These are phyloP conservation scores for Heliconius eleuchia DNA, from an alignment of 1,140 invertebrate genomes.

Conservation along the genomic window DNA sequence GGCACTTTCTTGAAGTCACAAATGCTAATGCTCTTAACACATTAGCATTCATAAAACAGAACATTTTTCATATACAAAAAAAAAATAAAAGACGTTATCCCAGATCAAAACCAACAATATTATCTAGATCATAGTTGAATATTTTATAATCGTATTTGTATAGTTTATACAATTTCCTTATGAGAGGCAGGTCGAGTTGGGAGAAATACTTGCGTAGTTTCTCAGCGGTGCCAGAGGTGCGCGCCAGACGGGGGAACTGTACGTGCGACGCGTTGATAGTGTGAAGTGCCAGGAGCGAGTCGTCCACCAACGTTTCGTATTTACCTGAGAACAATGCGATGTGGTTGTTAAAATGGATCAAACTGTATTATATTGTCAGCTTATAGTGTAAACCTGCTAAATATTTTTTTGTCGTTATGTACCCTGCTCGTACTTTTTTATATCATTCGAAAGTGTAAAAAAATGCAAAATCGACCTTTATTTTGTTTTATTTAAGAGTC, in stretches of 20 bases:
- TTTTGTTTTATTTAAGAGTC: too few relatives aligned
- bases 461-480: too few relatives aligned
- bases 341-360: not conserved
- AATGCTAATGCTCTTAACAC: not conserved
- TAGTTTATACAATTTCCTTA: slow-evolving; percentile 86
- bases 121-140: slow-evolving; percentile 89
- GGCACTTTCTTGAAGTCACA: not conserved
- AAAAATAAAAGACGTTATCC: slow-evolving; percentile 59
- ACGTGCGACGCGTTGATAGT: slow-evolving; percentile 84
- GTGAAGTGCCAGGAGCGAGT: slow-evolving; percentile 85
- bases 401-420: too few relatives aligned
- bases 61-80: not conserved
- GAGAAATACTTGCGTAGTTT: slow-evolving; percentile 88
- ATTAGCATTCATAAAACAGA: not conserved
- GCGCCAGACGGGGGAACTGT: slow-evolving; percentile 85
- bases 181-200: slow-evolving; percentile 85
- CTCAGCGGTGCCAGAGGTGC: slow-evolving; percentile 84
- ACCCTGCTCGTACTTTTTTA: too few relatives aligned
- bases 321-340: slow-evolving; percentile 74
- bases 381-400: too few relatives aligned
- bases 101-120: slow-evolving; percentile 87
- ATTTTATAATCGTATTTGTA: slow-evolving; percentile 91
- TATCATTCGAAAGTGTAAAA: too few relatives aligned
- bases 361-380: not conserved
- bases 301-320: slow-evolving; percentile 87